Percentiles rank a stretch among this genome's conserved stretches.
phyloP scores from a whole-genome alignment of 2,797 vertebrate species.

The Squalus acanthias region DNA sequence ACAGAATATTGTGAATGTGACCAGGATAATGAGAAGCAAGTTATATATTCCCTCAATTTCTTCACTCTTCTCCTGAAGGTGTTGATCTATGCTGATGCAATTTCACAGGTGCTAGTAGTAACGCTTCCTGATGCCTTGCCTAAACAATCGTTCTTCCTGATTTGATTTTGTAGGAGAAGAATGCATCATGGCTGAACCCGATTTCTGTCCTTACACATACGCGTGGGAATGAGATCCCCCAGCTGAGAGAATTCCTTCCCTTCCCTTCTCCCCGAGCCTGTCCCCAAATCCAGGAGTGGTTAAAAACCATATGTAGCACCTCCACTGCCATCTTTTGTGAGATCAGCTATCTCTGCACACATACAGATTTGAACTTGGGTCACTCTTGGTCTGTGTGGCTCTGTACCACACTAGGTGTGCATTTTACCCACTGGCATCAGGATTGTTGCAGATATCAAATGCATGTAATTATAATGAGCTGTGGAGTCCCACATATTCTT shows the following conservation, averaged over 20 bases:
- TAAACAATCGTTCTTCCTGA: neutral
- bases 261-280: too few relatives aligned
- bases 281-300: neutral
- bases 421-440: neutral
- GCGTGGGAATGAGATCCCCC: neutral
- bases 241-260: too few relatives aligned
- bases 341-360: neutral
- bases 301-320: neutral
- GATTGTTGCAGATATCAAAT: neutral
- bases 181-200: neutral
- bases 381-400: neutral
- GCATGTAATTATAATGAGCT: neutral
- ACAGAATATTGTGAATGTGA: neutral
- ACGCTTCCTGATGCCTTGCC: neutral
- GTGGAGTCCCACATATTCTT: too few relatives aligned
- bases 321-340: neutral
- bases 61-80: neutral
- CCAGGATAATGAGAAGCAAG: neutral
- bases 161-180: neutral
- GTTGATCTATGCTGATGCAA: neutral
- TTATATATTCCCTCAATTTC: neutral
- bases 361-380: neutral
- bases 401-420: neutral
- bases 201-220: neutral
- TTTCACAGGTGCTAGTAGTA: neutral